Base-by-base conservation (phyloP, 30 jellyfish, hydroid and myxozoan species). In the Aurelia sp. region DNA sequence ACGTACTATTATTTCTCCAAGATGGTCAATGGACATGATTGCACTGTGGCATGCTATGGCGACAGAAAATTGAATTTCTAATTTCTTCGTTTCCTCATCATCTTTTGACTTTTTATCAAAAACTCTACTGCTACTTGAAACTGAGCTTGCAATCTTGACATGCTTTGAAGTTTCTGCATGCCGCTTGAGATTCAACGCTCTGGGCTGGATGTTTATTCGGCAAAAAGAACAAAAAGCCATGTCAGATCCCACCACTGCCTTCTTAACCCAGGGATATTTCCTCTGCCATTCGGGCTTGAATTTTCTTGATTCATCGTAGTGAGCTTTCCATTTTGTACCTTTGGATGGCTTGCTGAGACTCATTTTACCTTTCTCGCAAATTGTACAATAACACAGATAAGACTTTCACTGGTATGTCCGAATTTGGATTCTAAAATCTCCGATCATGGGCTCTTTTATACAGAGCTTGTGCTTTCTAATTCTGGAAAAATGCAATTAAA, bases 21-120 rank as follows among this genome's bases (percentile, higher is more conserved):
- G n/a, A 72, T 72, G 93, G 88, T 72, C 88, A 2, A 84, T 58
- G 22, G 80, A 18, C 19, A 62, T 83, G 22, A 81, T 66, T 13
- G 97, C 95, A 60, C 75, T 22, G 63, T 89, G 90, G 72, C 95
- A 89, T 22, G 91, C 21, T n/a, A n/a, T n/a, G n/a, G n/a, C n/a
- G n/a, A n/a, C n/a, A n/a, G n/a, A n/a, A n/a, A n/a, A n/a, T n/a
- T 80, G 68, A 21, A 88, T 72, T 71, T 88, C 97, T 12, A 71
- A 62, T 71, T 53, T 73, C 52, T 78, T 88, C n/a, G 80, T 70
- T 55, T 68, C 66, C 21, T 88, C 94, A 35, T 63, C 93, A 44
- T 59, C 52, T 53, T 61, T 83, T 74, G 33, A 44, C 18, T 13
- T 5, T 47, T 44, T 5, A 33, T 8, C 75, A 22, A 61, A 69